These are phyloP conservation scores for Holcopasites calliopsidis DNA, from an alignment of 1,140 invertebrate genomes.

Conservation along the genomic window DNA sequence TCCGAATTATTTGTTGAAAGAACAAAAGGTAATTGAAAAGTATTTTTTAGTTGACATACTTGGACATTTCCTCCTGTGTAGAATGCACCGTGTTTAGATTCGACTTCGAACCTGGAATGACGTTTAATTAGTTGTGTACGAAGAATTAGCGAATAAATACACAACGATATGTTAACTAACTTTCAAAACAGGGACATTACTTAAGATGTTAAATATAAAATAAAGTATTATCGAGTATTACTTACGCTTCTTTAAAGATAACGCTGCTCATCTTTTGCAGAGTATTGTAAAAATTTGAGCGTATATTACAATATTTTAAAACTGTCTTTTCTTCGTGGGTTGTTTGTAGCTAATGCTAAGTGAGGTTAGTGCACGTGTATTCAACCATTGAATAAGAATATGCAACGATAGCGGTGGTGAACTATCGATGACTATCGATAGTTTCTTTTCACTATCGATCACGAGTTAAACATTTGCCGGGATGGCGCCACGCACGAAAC, in stretches of 20 bases:
- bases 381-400: no score
- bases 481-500: no score
- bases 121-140: conserved; percentile 17
- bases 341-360: no score
- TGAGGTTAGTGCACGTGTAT: no score
- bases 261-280: conserved; percentile 54
- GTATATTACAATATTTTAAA: no score
- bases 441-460: no score
- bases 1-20: neutral
- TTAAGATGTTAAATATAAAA: no score
- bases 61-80: conserved; percentile 90
- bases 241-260: conserved; percentile 66
- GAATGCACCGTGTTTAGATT: conserved; percentile 89
- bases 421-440: no score
- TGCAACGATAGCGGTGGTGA: no score
- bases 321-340: no score
- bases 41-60: conserved; percentile 71
- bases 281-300: no score
- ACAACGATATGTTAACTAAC: neutral
- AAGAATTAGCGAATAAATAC: neutral
- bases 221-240: conserved; percentile 19
- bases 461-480: no score
- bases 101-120: conserved; percentile 87
- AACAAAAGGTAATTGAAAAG: neutral
- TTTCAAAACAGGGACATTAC: neutral